phyloP scores from a whole-genome alignment of 2,113 vertebrate genomes.

The Hemicordylus capensis region DNA sequence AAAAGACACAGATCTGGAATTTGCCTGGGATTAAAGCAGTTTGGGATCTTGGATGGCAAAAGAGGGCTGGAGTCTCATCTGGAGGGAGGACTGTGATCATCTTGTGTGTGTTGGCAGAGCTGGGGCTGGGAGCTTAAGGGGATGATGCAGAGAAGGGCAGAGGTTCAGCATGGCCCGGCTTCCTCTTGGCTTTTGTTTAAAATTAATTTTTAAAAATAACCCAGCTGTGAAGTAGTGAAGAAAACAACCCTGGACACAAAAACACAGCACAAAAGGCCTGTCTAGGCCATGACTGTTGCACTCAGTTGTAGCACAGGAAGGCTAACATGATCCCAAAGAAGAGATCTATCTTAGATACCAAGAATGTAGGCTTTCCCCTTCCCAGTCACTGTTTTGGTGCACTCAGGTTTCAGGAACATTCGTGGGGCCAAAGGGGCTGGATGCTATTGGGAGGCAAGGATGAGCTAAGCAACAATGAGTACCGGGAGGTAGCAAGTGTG shows the following conservation, averaged over 20 bases:
- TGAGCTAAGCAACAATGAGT: not conserved
- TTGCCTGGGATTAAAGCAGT: not conserved
- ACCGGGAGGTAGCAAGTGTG: not conserved
- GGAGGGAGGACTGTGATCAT: not conserved
- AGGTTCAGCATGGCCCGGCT: constrained; percentile 8
- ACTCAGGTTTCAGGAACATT: not conserved
- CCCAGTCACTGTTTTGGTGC: not conserved
- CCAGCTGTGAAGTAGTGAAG: constrained; percentile 12
- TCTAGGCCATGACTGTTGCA: not conserved
- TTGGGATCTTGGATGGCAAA: constrained; percentile 1
- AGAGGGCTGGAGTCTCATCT: not conserved
- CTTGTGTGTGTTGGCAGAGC: constrained; percentile 23
- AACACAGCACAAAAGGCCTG: not conserved
- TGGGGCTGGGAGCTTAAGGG: constrained; percentile 7
- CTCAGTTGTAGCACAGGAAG: not conserved
- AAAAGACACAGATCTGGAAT: not conserved
- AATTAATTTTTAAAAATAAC: constrained; percentile 17
- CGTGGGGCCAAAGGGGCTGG: not conserved
- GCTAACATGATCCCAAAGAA: not conserved
- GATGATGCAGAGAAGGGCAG: constrained; percentile 18
- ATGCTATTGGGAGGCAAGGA: not conserved
- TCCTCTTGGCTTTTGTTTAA: constrained; percentile 25
- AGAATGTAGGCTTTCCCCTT: not conserved
- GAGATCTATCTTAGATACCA: not conserved
- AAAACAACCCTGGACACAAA: not conserved